phyloP scores from a whole-genome alignment of 2,888 invertebrate species.

The Nymphalis polychloros region DNA sequence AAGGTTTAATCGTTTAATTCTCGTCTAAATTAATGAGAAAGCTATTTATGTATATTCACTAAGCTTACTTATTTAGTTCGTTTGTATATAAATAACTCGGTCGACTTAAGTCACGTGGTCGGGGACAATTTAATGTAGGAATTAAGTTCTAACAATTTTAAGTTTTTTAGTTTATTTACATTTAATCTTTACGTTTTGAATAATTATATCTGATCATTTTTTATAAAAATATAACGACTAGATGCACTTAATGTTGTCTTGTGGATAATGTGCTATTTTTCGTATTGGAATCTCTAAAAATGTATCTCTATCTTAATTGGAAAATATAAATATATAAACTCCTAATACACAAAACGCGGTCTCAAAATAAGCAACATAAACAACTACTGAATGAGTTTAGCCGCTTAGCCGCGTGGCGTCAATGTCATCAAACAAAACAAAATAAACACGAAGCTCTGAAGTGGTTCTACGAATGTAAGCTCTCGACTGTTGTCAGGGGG shows the following conservation, averaged over 20 bases:
- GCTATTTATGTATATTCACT: too few relatives aligned
- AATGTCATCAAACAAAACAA: conserved; percentile 71
- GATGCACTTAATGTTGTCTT: too few relatives aligned
- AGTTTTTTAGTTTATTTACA: too few relatives aligned
- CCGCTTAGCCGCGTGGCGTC: conserved; percentile 36
- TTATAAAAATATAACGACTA: too few relatives aligned
- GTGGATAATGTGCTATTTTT: neutral
- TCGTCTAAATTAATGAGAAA: too few relatives aligned
- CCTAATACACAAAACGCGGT: conserved; percentile 5
- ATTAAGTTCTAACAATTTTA: too few relatives aligned
- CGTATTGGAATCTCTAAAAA: conserved; percentile 8
- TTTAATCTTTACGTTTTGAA: too few relatives aligned
- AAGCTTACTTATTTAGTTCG: too few relatives aligned
- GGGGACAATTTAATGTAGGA: too few relatives aligned
- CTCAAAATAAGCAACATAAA: conserved; percentile 39
- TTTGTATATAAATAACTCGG: too few relatives aligned
- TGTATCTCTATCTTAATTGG: neutral
- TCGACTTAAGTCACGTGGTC: too few relatives aligned
- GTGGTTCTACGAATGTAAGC: conserved; percentile 32
- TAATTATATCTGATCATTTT: too few relatives aligned
- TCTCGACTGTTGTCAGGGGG: conserved; percentile 28
- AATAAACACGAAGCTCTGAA: conserved; percentile 62
- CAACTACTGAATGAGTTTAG: conserved; percentile 34
- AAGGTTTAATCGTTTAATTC: neutral
- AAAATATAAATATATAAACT: conserved; percentile 2